phyloP scores from a whole-genome alignment of 2,888 invertebrate species.

The Heteromurus nitidus region DNA sequence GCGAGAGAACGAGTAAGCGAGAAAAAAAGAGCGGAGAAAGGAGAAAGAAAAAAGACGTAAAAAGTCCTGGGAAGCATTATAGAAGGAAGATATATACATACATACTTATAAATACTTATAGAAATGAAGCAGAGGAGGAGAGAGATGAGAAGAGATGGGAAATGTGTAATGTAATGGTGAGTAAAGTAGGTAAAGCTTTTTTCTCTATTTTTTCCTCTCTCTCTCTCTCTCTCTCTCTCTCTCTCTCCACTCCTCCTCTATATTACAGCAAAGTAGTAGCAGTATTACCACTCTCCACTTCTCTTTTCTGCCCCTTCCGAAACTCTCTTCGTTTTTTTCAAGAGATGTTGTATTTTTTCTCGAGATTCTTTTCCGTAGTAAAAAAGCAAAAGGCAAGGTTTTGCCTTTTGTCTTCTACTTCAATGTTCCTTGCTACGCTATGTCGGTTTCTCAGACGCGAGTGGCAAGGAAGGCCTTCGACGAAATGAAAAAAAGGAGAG shows the following conservation, averaged over 20 bases:
- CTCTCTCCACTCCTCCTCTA: too few relatives aligned
- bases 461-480: constrained; percentile 37
- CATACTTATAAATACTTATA: not conserved
- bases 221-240: too few relatives aligned
- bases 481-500: constrained; percentile 50
- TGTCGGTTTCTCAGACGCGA: constrained; percentile 15
- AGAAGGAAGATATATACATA: too few relatives aligned
- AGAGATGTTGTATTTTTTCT: constrained; percentile 38
- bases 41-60: constrained; percentile 56
- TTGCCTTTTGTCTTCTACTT: constrained; percentile 8
- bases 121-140: constrained; percentile 11
- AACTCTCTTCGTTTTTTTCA: constrained; percentile 37
- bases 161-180: constrained; percentile 37
- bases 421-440: too few relatives aligned
- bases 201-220: constrained; percentile 21
- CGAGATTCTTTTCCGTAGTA: not conserved
- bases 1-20: constrained; percentile 10
- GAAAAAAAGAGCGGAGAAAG: constrained; percentile 44
- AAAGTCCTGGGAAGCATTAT: constrained; percentile 36
- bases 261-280: constrained; percentile 22
- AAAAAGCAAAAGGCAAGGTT: constrained; percentile 18
- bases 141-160: constrained; percentile 6
- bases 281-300: constrained; percentile 3
- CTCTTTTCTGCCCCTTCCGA: not conserved
- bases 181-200: constrained; percentile 55